Evolutionary conservation across 1,140 invertebrate genomes (phyloP), one percentile per base, ranked within the genome.

Genomic region (Bombus terrestris): DNA sequence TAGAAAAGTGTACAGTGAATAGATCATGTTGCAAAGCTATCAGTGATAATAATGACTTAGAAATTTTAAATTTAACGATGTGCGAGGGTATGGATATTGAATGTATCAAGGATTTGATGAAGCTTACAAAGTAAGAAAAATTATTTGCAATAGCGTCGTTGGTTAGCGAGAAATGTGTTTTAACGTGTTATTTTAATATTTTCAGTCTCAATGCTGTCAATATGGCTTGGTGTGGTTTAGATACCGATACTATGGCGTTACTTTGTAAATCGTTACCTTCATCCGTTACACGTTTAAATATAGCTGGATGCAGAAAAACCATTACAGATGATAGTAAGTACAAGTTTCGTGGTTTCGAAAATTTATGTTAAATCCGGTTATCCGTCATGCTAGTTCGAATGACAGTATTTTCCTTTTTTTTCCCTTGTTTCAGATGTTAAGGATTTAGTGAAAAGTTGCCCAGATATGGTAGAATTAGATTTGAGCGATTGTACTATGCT

Each of bases 401-500:
- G 5, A 18, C 8, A 22, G 15, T 68, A 22, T 32, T 3, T 59
- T 12, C 13, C 10, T 5, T 39, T 37, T 47, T 18, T 41, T 77
- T 64, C 89, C 75, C 91, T 91, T 86, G 86, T 95, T 95, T 59
- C 93, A 98, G 98, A 97, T 96, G 95, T 98, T 28, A 91, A 93
- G 25, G 93, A 96, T 62, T 94, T 98, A 71, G 96, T 97, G 2
- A 94, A 93, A 47, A 95, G 96, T 18, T 98, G 98, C 93, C 96
- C 97, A 0, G 94, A 96, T 66, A 94, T 99, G n/a, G 93, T 97
- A 57, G 98, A 98, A 94, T 95, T 99, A 69, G 98, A 99, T 95
- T 92, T 98, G 71, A 98, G 98, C 80, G 98, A 99, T 94, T 97
- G 97, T 87, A 97, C 97, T n/a, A 94, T 96, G 37, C 93, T 99